Evolutionary conservation across 2,113 vertebrate genomes (phyloP).

Genomic region (Lutjanus erythropterus): DNA sequence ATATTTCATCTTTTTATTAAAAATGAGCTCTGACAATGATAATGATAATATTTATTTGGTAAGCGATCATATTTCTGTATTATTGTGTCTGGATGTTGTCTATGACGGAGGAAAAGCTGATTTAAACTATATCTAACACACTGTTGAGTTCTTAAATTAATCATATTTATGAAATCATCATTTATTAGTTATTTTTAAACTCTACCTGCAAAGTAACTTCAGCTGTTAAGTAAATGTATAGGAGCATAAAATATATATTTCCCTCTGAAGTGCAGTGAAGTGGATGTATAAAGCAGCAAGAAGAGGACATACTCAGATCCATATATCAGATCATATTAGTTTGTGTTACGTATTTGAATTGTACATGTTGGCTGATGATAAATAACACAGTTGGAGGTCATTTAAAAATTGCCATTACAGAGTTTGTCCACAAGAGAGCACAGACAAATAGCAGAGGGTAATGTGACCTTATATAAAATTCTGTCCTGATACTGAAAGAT

Average conservation of each 20-base stretch:
- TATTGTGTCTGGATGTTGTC: background rate
- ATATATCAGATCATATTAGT: background rate
- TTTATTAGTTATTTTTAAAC: background rate
- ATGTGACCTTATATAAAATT: background rate
- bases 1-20: background rate
- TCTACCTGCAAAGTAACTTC: background rate
- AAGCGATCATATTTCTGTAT: background rate
- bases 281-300: background rate
- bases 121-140: background rate
- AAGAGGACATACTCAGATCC: background rate
- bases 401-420: background rate
- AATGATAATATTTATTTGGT: background rate
- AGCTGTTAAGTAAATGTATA: background rate
- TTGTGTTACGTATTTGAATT: too few relatives aligned
- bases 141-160: background rate
- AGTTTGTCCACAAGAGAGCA: conserved; percentile 22
- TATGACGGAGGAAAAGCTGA: background rate
- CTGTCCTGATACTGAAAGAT: background rate
- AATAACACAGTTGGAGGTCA: background rate
- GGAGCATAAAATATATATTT: background rate
- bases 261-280: background rate
- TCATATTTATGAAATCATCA: background rate
- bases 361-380: background rate
- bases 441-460: background rate
- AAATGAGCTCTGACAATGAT: background rate